Percentiles rank a stretch among this genome's conserved stretches.
These are phyloP conservation scores for Bungarus multicinctus DNA, from an alignment of 2,113 vertebrate species.

Conservation along the genomic window DNA sequence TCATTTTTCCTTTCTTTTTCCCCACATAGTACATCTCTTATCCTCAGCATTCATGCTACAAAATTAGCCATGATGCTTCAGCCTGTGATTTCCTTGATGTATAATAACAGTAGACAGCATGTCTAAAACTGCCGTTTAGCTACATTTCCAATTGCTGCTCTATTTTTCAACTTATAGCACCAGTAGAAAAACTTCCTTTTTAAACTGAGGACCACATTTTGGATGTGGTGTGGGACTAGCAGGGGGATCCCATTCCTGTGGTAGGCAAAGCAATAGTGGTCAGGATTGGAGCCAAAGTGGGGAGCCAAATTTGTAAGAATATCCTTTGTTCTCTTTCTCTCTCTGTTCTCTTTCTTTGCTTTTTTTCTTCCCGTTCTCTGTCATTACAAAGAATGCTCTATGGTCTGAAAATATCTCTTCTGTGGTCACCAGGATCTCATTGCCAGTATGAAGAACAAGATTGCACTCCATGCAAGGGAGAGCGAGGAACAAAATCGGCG, in stretches of 20 bases:
- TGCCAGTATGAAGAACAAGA: slow-evolving; percentile 45
- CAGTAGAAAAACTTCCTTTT: not conserved
- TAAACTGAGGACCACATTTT: no score
- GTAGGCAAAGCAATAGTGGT: not conserved
- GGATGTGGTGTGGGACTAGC: not conserved
- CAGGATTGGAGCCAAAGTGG: not conserved
- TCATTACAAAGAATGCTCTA: not conserved
- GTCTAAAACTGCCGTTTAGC: not conserved
- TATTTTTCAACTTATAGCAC: not conserved
- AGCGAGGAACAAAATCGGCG: slow-evolving; percentile 54
- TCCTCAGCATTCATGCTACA: not conserved
- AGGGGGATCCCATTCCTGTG: not conserved
- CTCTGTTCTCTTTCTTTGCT: not conserved
- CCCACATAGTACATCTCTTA: not conserved
- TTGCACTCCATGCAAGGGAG: slow-evolving; percentile 50
- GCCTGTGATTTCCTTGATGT: not conserved
- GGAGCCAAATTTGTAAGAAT: not conserved
- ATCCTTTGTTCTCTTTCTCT: not conserved
- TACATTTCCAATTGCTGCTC: not conserved
- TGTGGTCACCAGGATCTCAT: slow-evolving; percentile 68
- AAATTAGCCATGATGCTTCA: not conserved
- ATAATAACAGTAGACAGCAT: not conserved
- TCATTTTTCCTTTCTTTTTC: not conserved
- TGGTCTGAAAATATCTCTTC: not conserved
- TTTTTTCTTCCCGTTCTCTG: not conserved